phyloP scores from a whole-genome alignment of 2,888 invertebrate genomes.

The Horisme vitalbata region DNA sequence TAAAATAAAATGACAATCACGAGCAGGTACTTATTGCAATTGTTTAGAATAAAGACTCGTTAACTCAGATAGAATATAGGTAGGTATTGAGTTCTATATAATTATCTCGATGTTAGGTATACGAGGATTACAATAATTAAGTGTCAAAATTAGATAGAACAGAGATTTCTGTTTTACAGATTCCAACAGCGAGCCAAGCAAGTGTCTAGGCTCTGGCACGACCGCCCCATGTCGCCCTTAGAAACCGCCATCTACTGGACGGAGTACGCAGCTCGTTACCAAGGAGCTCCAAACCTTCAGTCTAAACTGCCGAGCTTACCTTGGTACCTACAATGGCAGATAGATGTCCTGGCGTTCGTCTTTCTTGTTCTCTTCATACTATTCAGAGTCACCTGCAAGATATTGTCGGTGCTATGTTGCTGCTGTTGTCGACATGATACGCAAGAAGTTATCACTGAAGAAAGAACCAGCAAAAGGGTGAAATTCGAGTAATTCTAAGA shows the following conservation, averaged over 20 bases:
- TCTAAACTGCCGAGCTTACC: slow-evolving; percentile 60
- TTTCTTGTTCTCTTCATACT: slow-evolving; percentile 61
- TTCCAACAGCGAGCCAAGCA: slow-evolving; percentile 64
- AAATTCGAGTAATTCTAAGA: slow-evolving; percentile 62
- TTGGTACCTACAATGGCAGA: slow-evolving; percentile 65
- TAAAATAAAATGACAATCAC: too few species aligned
- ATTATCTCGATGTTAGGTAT: too few species aligned
- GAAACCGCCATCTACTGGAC: slow-evolving; percentile 83
- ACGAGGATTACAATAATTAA: not conserved
- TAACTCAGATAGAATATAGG: too few species aligned
- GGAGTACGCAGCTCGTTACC: slow-evolving; percentile 79
- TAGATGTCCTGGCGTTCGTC: slow-evolving; percentile 69
- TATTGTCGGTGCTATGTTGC: slow-evolving; percentile 61
- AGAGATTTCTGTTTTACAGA: slow-evolving; percentile 39
- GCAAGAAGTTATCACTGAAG: slow-evolving; percentile 45
- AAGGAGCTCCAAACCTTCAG: slow-evolving; percentile 67
- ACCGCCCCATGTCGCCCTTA: slow-evolving; percentile 76
- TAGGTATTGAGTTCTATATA: too few species aligned
- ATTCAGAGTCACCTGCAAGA: slow-evolving; percentile 56
- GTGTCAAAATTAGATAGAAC: not conserved
- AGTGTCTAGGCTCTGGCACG: slow-evolving; percentile 78
- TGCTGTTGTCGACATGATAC: slow-evolving; percentile 56
- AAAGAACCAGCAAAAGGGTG: slow-evolving; percentile 63
- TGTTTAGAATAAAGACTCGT: too few species aligned
- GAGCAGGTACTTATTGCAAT: too few species aligned